Evolutionary conservation across 2,797 vertebrate species (phyloP).

Genomic region (Rhinoraja longicauda): DNA sequence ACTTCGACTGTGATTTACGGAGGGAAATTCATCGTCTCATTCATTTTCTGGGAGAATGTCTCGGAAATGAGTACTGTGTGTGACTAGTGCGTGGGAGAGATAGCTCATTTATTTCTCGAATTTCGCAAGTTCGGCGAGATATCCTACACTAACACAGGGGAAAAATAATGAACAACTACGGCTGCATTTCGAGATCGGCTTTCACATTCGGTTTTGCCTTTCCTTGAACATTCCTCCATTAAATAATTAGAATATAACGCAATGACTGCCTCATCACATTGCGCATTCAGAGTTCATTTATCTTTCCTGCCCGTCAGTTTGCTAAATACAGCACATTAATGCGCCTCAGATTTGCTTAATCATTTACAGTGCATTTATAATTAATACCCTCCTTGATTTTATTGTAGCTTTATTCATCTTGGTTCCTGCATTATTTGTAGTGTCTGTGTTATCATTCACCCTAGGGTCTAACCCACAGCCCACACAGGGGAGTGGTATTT

Average conservation of each 20-base stretch:
- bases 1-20: not conserved
- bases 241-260: conserved; percentile 76
- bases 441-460: conserved; percentile 38
- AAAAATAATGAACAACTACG: not conserved
- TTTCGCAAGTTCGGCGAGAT: not conserved
- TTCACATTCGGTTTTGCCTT: conserved; percentile 26
- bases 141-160: not conserved
- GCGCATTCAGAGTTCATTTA: conserved; percentile 69
- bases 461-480: conserved; percentile 29
- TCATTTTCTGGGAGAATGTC: not conserved
- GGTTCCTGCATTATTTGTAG: conserved; percentile 38
- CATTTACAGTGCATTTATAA: conserved; percentile 67
- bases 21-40: not conserved
- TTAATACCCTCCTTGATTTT: conserved; percentile 70
- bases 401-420: conserved; percentile 46
- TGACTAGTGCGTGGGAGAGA: not conserved
- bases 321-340: conserved; percentile 75
- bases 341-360: conserved; percentile 76
- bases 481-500: conserved; percentile 32
- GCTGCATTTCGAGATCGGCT: not conserved
- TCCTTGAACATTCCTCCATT: conserved; percentile 77
- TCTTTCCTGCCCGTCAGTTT: conserved; percentile 76
- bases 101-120: not conserved
- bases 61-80: not conserved
- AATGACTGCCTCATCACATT: conserved; percentile 67